Percentiles rank a stretch among this genome's conserved stretches.
phyloP scores from a whole-genome alignment of 2,888 invertebrate genomes.

The Halictus ligatus region DNA sequence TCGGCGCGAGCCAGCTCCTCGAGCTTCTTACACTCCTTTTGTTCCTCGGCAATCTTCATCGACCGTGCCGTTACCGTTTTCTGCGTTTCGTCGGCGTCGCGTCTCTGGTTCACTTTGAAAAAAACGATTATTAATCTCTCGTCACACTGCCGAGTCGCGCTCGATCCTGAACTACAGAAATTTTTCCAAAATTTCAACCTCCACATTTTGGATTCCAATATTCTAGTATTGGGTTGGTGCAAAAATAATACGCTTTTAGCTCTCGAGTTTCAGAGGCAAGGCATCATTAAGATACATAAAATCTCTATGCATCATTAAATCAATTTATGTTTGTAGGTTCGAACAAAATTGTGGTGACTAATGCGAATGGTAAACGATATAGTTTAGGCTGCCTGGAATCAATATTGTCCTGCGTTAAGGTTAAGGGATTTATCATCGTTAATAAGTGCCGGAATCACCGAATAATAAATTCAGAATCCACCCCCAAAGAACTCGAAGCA shows the following conservation, averaged over 20 bases:
- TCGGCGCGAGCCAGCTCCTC: constrained; percentile 93
- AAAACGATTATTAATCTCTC: neutral
- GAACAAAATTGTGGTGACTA: too few relatives aligned
- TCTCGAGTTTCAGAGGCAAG: too few relatives aligned
- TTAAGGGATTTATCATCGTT: too few relatives aligned
- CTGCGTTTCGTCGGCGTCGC: constrained; percentile 92
- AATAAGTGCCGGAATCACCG: too few relatives aligned
- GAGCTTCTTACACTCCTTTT: constrained; percentile 91
- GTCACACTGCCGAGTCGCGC: neutral
- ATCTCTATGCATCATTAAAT: too few relatives aligned
- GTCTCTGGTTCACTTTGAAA: constrained; percentile 88
- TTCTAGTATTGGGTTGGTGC: neutral
- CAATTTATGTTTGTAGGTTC: too few relatives aligned
- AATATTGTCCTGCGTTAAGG: too few relatives aligned
- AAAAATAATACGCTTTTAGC: too few relatives aligned
- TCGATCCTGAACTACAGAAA: neutral
- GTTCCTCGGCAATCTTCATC: constrained; percentile 91
- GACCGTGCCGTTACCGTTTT: constrained; percentile 90
- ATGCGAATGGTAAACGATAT: too few relatives aligned
- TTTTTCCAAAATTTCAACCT: neutral
- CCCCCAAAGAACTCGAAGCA: neutral
- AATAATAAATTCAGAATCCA: too few relatives aligned
- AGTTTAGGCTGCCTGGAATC: too few relatives aligned
- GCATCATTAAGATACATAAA: too few relatives aligned
- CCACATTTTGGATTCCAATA: neutral